These are phyloP conservation scores for Crossaster papposus DNA, from an alignment of 53 echinoderm and acorn worm genomes.

Conservation along the genomic window DNA sequence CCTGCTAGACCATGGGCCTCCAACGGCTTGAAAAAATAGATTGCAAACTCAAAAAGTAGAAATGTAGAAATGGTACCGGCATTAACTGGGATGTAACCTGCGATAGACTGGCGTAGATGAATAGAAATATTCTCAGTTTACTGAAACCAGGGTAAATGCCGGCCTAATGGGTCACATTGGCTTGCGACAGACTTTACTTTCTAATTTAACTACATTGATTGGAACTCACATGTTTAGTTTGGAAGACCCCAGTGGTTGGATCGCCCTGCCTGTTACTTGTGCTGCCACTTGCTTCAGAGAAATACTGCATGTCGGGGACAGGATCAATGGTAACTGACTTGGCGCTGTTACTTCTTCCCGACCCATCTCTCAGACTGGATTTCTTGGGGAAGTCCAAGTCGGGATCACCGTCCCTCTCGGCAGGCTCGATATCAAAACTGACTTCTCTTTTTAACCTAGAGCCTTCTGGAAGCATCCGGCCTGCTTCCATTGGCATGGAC, in stretches of 20 bases:
- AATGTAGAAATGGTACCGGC: not conserved
- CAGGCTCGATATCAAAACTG: conserved; percentile 84
- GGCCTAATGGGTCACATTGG: too few species aligned
- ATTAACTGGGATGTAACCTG: not conserved
- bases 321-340: conserved; percentile 87
- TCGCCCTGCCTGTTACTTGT: conserved; percentile 13
- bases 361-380: conserved; percentile 67
- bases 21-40: conserved; percentile 54
- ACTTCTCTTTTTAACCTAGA: conserved; percentile 73
- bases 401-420: conserved; percentile 42
- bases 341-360: conserved; percentile 66
- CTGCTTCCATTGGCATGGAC: conserved; percentile 2
- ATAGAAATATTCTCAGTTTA: too few species aligned
- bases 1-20: conserved; percentile 79
- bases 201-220: not conserved
- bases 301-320: conserved; percentile 67
- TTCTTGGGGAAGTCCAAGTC: conserved; percentile 52
- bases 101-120: too few species aligned
- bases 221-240: conserved; percentile 34
- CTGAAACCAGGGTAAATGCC: too few species aligned
- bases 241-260: not conserved
- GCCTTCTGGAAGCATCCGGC: conserved; percentile 21
- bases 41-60: not conserved
- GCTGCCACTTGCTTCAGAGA: conserved; percentile 48
- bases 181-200: too few species aligned